These are phyloP conservation scores for Druon quercuslanigerum DNA, from an alignment of 1,140 invertebrate species.

Conservation along the genomic window DNA sequence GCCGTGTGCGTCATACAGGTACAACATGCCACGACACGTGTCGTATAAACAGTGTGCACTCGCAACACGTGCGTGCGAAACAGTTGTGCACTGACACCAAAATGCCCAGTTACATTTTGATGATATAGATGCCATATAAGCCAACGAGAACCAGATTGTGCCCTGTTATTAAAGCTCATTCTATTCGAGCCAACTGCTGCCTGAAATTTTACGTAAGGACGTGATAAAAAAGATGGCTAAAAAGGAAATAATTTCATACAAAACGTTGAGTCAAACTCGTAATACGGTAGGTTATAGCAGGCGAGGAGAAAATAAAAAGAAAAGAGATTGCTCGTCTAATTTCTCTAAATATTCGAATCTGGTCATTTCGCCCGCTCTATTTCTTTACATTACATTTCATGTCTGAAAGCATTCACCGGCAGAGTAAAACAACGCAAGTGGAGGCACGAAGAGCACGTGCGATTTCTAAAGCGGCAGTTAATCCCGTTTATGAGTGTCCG, in stretches of 20 bases:
- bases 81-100: slow-evolving; percentile 43
- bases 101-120: slow-evolving; percentile 7
- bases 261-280: no score
- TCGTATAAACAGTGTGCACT: slow-evolving; percentile 44
- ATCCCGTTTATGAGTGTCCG: no score
- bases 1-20: slow-evolving; percentile 41
- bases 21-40: slow-evolving; percentile 51
- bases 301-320: neutral
- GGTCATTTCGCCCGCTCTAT: slow-evolving; percentile 15
- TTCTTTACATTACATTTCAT: slow-evolving; percentile 6
- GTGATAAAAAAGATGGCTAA: no score
- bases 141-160: slow-evolving; percentile 19
- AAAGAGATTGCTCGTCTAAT: neutral
- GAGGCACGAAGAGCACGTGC: no score
- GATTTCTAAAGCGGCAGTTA: no score
- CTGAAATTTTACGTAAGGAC: no score
- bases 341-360: neutral
- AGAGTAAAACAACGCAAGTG: no score
- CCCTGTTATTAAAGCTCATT: no score
- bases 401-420: neutral
- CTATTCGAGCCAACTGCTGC: no score
- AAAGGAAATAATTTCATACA: no score
- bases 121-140: neutral
- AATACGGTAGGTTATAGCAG: neutral
- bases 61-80: slow-evolving; percentile 39